Base-by-base conservation (phyloP, 2,888 invertebrate genomes). In the Hymenopus coronatus region DNA sequence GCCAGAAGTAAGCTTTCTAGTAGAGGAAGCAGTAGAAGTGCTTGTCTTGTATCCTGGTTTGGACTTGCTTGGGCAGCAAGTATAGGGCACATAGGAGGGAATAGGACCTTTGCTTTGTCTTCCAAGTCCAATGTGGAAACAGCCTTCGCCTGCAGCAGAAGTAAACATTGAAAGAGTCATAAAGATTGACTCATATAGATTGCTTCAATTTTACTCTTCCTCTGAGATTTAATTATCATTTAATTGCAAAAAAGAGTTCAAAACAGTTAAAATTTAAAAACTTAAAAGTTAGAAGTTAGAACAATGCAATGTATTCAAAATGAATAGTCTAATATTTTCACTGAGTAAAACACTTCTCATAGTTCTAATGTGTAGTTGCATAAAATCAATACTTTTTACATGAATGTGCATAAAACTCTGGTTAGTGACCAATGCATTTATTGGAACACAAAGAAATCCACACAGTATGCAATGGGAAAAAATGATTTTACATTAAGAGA, bases 91-190 rank as follows among this genome's bases (percentile, higher is more conserved):
- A 95, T 96, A 97, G 94, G 95, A 94, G 92, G 96, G 96, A 94
- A 95, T 94, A 94, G 96, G 96, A 94, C 96, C 95, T 93, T 95
- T 95, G 94, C 95, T 95, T 95, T 96, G 96, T 95, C 97, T 97
- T 95, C 97, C 97, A 96, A 98, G 96, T 95, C 97, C 98, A 95
- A 98, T 97, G 97, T 97, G 97, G 97, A 98, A 97, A 96, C 98
- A 98, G 96, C 97, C 97, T 96, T 97, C 97, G 97, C 97, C 98
- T 98, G 97, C 97, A 96, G 96, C 90, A 90, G 89, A 91, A 90
- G 89, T 96, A 97, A 97, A 97, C 97, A 97, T 95, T 95, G 95
- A 96, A 95, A 96, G 95, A 96, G 30, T 28, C 30, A 96, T 90
- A 86, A 85, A 87, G 70, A 88, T 40, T 89, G 85, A 83, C 89